Conservation (phyloP, 2,888 invertebrate genomes). For the Coenonympha glycerion region DNA sequence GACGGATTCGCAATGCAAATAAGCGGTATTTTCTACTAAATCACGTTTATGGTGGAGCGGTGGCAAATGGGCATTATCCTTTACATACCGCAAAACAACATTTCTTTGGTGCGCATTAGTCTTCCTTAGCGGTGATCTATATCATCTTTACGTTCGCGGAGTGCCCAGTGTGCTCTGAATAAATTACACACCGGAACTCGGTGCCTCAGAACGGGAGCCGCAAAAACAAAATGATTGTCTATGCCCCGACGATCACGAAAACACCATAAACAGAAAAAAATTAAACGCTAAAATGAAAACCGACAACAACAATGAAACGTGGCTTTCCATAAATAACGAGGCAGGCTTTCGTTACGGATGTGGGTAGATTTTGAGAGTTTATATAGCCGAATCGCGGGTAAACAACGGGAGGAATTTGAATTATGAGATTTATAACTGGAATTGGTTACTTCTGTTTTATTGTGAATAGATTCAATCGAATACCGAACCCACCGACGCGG, state of each 20-base stretch:
- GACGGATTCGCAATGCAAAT: slow-evolving; percentile 64
- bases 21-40: slow-evolving; percentile 60
- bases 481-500: slow-evolving; percentile 20
- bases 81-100: slow-evolving; percentile 50
- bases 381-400: slow-evolving; percentile 61
- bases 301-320: slow-evolving; percentile 71
- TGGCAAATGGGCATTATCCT: slow-evolving; percentile 47
- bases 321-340: slow-evolving; percentile 70
- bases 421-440: slow-evolving; percentile 68
- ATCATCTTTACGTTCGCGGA: slow-evolving; percentile 38
- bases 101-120: slow-evolving; percentile 49
- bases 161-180: slow-evolving; percentile 37
- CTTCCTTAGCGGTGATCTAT: slow-evolving; percentile 44
- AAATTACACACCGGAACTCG: slow-evolving; percentile 57
- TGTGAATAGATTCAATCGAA: slow-evolving; percentile 47
- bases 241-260: slow-evolving; percentile 49
- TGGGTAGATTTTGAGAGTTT: slow-evolving; percentile 70
- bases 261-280: slow-evolving; percentile 61
- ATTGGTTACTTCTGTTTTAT: slow-evolving; percentile 57
- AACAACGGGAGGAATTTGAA: slow-evolving; percentile 64
- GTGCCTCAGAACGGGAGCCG: slow-evolving; percentile 48
- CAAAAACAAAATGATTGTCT: slow-evolving; percentile 61
- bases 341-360: slow-evolving; percentile 70
- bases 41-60: slow-evolving; percentile 51
- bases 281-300: slow-evolving; percentile 67